Evolutionary conservation across 2,113 vertebrate genomes (phyloP).

Genomic region (Charina bottae): DNA sequence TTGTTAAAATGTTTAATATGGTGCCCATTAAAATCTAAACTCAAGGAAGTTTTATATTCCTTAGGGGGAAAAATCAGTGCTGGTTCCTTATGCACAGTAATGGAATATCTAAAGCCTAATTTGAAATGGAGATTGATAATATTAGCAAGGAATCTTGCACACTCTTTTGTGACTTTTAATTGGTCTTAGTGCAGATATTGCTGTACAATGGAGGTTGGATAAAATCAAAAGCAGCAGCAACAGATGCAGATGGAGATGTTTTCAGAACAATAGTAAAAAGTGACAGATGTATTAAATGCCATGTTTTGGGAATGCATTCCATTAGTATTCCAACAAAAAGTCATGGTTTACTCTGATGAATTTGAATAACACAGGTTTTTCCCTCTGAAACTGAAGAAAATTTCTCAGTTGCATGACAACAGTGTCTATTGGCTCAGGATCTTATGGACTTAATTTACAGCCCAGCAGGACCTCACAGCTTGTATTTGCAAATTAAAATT

Average conservation of each 20-base stretch:
- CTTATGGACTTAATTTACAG: conserved; percentile 17
- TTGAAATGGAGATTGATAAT: not conserved
- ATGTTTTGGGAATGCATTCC: not conserved
- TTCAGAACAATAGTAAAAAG: not conserved
- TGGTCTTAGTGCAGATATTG: not conserved
- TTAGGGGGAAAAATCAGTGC: not conserved
- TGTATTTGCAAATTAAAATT: conserved; percentile 36
- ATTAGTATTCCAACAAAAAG: not conserved
- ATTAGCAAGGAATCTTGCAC: not conserved
- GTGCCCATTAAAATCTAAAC: not conserved
- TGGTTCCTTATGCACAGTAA: not conserved
- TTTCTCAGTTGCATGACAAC: not conserved
- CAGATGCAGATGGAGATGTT: not conserved
- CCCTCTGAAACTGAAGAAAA: not conserved
- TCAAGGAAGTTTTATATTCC: not conserved
- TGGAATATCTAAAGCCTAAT: not conserved
- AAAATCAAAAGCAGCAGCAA: not conserved
- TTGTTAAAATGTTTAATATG: not conserved
- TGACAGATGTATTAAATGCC: not conserved
- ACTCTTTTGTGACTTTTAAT: not conserved
- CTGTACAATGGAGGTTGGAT: not conserved
- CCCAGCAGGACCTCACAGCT: not conserved
- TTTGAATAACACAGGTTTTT: not conserved
- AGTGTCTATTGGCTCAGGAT: not conserved
- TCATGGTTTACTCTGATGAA: not conserved